These are phyloP conservation scores for Cisticola juncidis DNA, from an alignment of 2,113 vertebrate species.

Conservation along the genomic window DNA sequence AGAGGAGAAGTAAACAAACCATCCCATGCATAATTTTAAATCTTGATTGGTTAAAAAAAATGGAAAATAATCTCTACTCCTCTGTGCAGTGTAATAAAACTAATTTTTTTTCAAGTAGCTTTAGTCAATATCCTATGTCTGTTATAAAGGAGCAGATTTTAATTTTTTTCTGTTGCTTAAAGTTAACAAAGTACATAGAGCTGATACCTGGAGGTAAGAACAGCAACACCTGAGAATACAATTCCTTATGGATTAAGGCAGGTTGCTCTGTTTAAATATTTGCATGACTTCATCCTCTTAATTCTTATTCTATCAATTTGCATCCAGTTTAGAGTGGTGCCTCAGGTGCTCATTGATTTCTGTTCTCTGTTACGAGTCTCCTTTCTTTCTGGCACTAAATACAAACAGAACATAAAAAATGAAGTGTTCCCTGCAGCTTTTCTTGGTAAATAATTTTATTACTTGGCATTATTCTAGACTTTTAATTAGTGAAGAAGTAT, in stretches of 20 bases:
- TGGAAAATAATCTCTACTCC: background rate
- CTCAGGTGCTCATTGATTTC: conserved; percentile 31
- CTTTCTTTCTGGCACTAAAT: conserved; percentile 4
- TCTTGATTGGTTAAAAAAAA: background rate
- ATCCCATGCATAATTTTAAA: conserved; percentile 9
- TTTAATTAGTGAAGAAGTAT: conserved; percentile 6
- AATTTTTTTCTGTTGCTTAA: background rate
- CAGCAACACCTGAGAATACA: background rate
- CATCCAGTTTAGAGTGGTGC: conserved; percentile 35
- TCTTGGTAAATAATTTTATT: conserved; percentile 31
- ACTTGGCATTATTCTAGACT: conserved; percentile 36
- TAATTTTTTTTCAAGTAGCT: background rate
- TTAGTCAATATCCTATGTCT: background rate
- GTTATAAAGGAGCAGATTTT: background rate
- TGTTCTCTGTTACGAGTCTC: background rate
- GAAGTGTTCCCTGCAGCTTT: conserved; percentile 6
- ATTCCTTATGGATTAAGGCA: background rate
- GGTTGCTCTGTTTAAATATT: conserved; percentile 14
- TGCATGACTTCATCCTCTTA: conserved; percentile 17
- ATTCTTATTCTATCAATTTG: conserved; percentile 40
- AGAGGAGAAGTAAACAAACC: conserved; percentile 24
- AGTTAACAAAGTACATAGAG: background rate
- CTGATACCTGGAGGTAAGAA: background rate
- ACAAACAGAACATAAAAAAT: conserved; percentile 28
- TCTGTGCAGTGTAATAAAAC: background rate